phyloP scores from a whole-genome alignment of 92 coral and sea anemone species.

The Epizoanthus stellaris region DNA sequence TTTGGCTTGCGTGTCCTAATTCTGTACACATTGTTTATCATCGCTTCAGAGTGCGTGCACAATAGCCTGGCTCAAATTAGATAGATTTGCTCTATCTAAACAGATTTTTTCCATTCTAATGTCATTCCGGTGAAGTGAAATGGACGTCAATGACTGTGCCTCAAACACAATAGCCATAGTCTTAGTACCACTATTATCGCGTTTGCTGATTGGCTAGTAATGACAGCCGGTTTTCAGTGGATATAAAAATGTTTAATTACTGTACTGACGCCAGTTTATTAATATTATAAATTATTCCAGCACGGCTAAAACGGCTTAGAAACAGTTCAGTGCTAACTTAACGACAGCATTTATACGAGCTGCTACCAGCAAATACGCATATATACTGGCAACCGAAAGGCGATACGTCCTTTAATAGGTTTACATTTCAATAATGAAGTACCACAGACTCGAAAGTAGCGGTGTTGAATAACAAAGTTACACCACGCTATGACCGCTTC shows the following conservation, averaged over 20 bases:
- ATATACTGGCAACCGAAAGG: not conserved
- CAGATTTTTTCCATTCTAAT: slow-evolving; percentile 15
- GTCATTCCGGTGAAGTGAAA: slow-evolving; percentile 28
- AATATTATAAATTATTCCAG: slow-evolving; percentile 43
- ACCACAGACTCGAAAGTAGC: not conserved
- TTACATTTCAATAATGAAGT: slow-evolving; percentile 2
- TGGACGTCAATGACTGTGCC: slow-evolving; percentile 16
- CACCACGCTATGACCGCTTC: slow-evolving; percentile 37
- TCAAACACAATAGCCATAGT: not conserved
- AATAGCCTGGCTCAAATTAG: slow-evolving; percentile 12
- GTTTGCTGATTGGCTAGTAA: slow-evolving; percentile 28
- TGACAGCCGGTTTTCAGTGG: slow-evolving; percentile 32
- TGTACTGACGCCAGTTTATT: slow-evolving; percentile 38
- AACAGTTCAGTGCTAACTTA: slow-evolving; percentile 28
- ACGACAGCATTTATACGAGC: slow-evolving; percentile 8
- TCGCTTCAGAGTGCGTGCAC: slow-evolving; percentile 11
- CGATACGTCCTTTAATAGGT: too few relatives aligned
- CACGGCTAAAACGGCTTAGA: slow-evolving; percentile 38
- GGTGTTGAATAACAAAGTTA: slow-evolving; percentile 3
- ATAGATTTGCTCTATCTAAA: slow-evolving; percentile 10
- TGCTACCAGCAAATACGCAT: not conserved
- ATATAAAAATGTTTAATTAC: slow-evolving; percentile 43
- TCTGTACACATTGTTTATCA: not conserved
- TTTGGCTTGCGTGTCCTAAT: slow-evolving; percentile 24
- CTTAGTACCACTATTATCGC: slow-evolving; percentile 7